Evolutionary conservation across 2,797 vertebrate genomes (phyloP).

Genomic region (Crypturellus tataupa): DNA sequence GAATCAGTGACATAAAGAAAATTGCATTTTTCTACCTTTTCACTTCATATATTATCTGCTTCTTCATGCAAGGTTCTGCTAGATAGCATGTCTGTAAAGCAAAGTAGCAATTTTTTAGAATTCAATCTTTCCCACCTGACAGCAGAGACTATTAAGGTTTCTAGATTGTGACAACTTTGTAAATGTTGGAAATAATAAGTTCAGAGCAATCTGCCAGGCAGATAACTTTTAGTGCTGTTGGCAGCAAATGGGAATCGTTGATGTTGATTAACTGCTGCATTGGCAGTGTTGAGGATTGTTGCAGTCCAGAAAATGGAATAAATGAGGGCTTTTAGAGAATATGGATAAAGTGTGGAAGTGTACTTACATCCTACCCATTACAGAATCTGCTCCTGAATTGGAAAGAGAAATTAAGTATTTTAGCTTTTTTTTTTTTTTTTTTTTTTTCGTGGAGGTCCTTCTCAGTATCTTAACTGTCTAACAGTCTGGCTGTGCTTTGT

Average conservation of each 20-base stretch:
- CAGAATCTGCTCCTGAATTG: neutral
- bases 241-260: neutral
- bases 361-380: neutral
- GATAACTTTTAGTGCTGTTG: neutral
- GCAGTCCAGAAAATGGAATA: neutral
- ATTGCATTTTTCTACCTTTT: slow-evolving; percentile 41
- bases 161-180: neutral
- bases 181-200: slow-evolving; percentile 27
- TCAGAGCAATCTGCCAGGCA: neutral
- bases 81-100: neutral
- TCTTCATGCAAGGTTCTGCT: neutral
- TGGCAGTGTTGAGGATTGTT: neutral
- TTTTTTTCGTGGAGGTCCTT: neutral
- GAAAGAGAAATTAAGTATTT: neutral
- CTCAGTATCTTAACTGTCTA: neutral
- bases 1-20: slow-evolving; percentile 42
- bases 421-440: neutral
- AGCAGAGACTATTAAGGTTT: slow-evolving; percentile 2
- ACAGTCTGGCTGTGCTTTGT: neutral
- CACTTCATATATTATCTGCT: slow-evolving; percentile 2
- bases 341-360: neutral
- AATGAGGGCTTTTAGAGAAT: neutral
- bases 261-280: neutral
- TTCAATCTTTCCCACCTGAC: neutral
- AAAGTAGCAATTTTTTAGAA: neutral